Evolutionary conservation across 2,797 vertebrate genomes (phyloP), one percentile per base, ranked within the genome.

Genomic region (Muscicapa comitata): DNA sequence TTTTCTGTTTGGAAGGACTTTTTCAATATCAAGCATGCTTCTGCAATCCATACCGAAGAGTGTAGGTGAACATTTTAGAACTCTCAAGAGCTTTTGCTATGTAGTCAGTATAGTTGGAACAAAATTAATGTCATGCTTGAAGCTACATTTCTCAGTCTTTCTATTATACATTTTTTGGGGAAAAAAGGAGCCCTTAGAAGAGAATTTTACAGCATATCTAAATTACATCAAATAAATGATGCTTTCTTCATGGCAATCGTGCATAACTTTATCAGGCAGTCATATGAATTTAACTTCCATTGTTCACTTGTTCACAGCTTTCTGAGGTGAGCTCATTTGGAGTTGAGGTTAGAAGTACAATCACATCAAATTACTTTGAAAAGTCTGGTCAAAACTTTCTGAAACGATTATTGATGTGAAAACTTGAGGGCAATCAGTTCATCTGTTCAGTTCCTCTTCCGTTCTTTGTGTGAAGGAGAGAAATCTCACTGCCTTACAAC

Each of bases 341-440:
- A 74, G 31, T n/a, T 62, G 50, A 86, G 29, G 20, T 75, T 80
- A 88, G 54, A 77, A 89, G 59, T 25, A 84, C n/a, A 88, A 76
- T 68, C 38, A 16, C 1, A 2, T 61, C 54, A 71, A 81, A 85
- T 73, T 87, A 21, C 26, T 86, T 83, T 59, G 78, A 89, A 80
- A 96, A 88, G 40, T 26, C 66, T 55, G 43, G 31, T 26, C 72
- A 80, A 88, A 91, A 81, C 43, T 90, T 94, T 88, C 55, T 78
- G 58, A 72, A 80, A 33, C 25, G 0, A 80, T 61, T 85, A 61
- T 13, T 81, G 33, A 61, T 35, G 1, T 42, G 40, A 84, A 92
- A 94, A 88, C 42, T 59, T 75, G 62, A 62, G 48, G 25, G 17
- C 20, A 80, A 24, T 35, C 10, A 1, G 42, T 80, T 90, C 8